These are phyloP conservation scores for Bryconaethiops microstoma DNA, from an alignment of 2,797 vertebrate species.

Conservation along the genomic window DNA sequence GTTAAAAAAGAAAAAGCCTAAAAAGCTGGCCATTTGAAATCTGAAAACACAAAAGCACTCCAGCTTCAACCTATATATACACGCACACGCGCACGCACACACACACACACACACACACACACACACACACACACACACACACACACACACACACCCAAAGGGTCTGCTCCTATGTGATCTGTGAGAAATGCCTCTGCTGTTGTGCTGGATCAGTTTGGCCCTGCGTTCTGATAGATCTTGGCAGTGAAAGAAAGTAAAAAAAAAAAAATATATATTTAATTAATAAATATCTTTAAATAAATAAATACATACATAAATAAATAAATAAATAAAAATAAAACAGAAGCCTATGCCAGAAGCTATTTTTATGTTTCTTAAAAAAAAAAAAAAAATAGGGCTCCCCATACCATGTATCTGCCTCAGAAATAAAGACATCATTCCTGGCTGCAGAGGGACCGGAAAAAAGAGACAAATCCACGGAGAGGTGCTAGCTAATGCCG, in stretches of 20 bases:
- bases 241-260: slow-evolving; percentile 52
- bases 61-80: too few relatives aligned
- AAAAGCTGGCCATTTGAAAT: slow-evolving; percentile 12
- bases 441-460: slow-evolving; percentile 28
- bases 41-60: slow-evolving; percentile 34
- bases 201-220: slow-evolving; percentile 56
- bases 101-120: slow-evolving; percentile 11
- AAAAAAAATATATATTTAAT: slow-evolving; percentile 22
- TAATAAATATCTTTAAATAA: slow-evolving; percentile 34
- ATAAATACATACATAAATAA: slow-evolving; percentile 35
- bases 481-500: slow-evolving; percentile 46
- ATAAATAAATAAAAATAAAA: slow-evolving; percentile 31
- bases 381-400: slow-evolving; percentile 48
- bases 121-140: slow-evolving; percentile 61
- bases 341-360: slow-evolving; percentile 56
- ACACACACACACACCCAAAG: slow-evolving; percentile 64
- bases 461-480: slow-evolving; percentile 43
- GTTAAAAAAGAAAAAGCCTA: background rate
- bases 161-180: slow-evolving; percentile 60
- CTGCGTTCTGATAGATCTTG: slow-evolving; percentile 57
- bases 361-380: slow-evolving; percentile 58
- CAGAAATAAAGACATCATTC: slow-evolving; percentile 59
- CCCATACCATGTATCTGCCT: slow-evolving; percentile 16
- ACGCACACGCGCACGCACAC: too few relatives aligned
- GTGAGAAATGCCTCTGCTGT: slow-evolving; percentile 58